Evolutionary conservation across 2,888 invertebrate species (phyloP), one percentile per base, ranked within the genome.

Genomic region (Saturnia japonica): DNA sequence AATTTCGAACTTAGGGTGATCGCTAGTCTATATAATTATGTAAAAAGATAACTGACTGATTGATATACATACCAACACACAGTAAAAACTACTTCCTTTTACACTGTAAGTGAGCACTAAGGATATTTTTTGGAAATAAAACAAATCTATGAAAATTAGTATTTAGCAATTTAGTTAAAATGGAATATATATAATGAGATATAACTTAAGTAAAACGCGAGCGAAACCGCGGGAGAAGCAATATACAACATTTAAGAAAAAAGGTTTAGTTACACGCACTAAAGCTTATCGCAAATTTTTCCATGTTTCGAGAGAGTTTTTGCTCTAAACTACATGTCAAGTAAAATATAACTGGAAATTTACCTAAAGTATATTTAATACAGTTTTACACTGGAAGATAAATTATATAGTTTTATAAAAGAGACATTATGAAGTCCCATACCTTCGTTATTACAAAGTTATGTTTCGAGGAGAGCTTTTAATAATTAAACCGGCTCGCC

Each of bases 401-500:
- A 14, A 45, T 1, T 45, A 45, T 54, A 54, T 54, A 22, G 54
- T 54, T 54, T 22, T 54, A 0, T 54, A 22, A 54, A 60, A 60
- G 57, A 19, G 57, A 25, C 28, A 60, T 51, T 51, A 43, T 22
- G 22, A 22, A 54, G 54, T 54, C 22, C 28, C 57, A 25, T 60
- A 2, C 28, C 14, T 28, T 14, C 12, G 25, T 60, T 60, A 60
- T 60, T 16, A 28, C 28, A 60, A 28, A 60, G 28, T 60, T 68
- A 40, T 40, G 68, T 57, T 51, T 22, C 51, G 19, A 12, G n/a
- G 57, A 45, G 40, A 40, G 57, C 34, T 22, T 68, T 68, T 22
- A 68, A 64, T 40, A 64, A 64, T 64, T 64, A 40, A 64, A 64
- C 40, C n/a, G n/a, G 0, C 40, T 40, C 64, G 40, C 64, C 11